Percentiles rank a stretch among this genome's conserved stretches.
phyloP scores from a whole-genome alignment of 2,888 invertebrate species.

The Cremastinae sp. region DNA sequence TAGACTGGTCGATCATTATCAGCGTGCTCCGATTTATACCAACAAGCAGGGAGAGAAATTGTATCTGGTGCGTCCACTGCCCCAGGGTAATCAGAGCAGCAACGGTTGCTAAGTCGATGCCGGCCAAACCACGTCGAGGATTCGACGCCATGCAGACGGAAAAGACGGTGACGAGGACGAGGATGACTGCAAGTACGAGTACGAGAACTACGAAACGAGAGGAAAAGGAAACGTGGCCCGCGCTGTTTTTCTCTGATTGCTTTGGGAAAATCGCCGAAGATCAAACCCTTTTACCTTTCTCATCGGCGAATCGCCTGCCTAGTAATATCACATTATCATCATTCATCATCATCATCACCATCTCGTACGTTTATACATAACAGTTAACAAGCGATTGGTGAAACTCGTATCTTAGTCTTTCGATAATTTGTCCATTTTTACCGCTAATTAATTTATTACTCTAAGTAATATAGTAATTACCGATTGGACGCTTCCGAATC shows the following conservation, averaged over 20 bases:
- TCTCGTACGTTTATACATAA: constrained; percentile 77
- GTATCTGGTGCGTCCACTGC: constrained; percentile 96
- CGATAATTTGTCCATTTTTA: constrained; percentile 74
- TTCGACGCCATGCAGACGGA: neutral
- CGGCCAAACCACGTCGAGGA: constrained; percentile 24
- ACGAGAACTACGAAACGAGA: too few species aligned
- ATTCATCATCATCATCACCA: too few species aligned
- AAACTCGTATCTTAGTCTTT: constrained; percentile 75
- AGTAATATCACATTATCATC: constrained; percentile 68
- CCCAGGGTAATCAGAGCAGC: constrained; percentile 82
- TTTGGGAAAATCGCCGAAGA: constrained; percentile 48
- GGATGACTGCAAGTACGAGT: too few species aligned
- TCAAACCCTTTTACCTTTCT: constrained; percentile 11
- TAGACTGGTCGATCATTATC: constrained; percentile 98
- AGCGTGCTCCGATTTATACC: constrained; percentile 99
- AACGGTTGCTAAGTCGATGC: constrained; percentile 77
- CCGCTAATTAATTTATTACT: constrained; percentile 74
- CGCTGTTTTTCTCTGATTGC: constrained; percentile 40
- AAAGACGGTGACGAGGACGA: neutral
- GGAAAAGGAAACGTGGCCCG: constrained; percentile 7
- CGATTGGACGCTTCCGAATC: constrained; percentile 66
- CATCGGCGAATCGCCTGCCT: constrained; percentile 60
- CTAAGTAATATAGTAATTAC: constrained; percentile 66
- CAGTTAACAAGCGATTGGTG: constrained; percentile 56
- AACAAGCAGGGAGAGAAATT: constrained; percentile 98